Base-by-base conservation (phyloP, 2,113 vertebrate species). In the Castor canadensis region DNA sequence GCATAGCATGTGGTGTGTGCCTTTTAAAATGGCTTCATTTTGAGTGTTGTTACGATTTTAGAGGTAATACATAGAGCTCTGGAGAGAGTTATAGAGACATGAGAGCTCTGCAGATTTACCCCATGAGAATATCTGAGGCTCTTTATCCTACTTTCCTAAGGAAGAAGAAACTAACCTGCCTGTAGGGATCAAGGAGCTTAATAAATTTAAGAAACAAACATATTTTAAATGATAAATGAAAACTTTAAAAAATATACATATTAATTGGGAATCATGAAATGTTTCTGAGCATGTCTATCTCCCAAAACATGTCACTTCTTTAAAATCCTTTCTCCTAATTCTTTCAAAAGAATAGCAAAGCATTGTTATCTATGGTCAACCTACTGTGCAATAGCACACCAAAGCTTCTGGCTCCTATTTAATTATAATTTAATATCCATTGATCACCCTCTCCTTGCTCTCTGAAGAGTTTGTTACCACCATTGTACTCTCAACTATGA, bases 1-100 rank as follows among this genome's bases (percentile, higher is more conserved):
- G 2, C 17, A 47, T 35, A 16, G 17, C 12, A 8, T 24, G 1
- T 3, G 43, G 26, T 16, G 17, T 22, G 1, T 11, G 15, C 5
- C 38, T 47, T 83, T 22, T 72, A 1, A 35, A 49, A 38, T 26
- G 32, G 26, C 13, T 4, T 43, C 24, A 24, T 8, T 5, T 40
- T 9, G 10, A 40, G 62, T 60, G 8, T 6, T 19, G 1, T 5
- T 71, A 58, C 32, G n/a, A 40, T 72, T 58, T 62, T 17, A 24
- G 11, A 35, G 5, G 35, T 75, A 54, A 45, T 17, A 1, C 24
- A 5, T 6, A 8, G 43, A 19, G 13, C 20, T 3, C 0, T 45
- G 6, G 30, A 89, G 66, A 35, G n/a, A 87, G n/a, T 71, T 71
- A 56, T 6, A 64, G 19, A n/a, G 12, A 64, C 1, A 15, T 24